Percentiles rank a stretch among this genome's conserved stretches.
Conservation (phyloP, 2,797 vertebrate genomes). For the Pipistrellus kuhlii region DNA sequence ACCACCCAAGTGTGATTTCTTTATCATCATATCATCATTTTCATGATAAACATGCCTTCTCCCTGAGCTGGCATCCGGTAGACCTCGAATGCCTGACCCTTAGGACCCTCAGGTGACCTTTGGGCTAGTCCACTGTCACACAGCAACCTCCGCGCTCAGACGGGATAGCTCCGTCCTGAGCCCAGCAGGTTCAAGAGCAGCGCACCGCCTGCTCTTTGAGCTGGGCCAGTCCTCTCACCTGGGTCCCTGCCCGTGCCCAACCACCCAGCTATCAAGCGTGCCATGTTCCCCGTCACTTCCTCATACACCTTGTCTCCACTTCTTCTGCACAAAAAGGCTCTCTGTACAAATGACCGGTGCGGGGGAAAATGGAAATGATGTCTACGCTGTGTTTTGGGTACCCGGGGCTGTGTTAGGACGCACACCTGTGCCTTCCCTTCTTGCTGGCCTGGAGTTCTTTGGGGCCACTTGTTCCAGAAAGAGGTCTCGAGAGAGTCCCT, state of each 20-base stretch:
- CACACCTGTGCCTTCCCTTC: accelerated
- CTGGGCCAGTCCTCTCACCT: background rate
- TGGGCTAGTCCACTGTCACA: background rate
- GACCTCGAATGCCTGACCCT: background rate
- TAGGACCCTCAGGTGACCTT: background rate
- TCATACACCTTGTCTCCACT: too few species aligned
- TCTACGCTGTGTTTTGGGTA: accelerated
- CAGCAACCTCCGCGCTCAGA: accelerated
- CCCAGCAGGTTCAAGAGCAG: too few species aligned
- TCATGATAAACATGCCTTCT: background rate
- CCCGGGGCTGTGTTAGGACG: accelerated
- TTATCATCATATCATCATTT: background rate
- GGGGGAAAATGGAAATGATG: accelerated
- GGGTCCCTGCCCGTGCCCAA: background rate
- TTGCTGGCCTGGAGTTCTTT: background rate
- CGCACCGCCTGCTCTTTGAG: accelerated
- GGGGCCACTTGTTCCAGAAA: background rate
- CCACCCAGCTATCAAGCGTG: background rate
- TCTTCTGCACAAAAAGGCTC: background rate
- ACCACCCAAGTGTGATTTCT: background rate
- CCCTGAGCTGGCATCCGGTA: background rate
- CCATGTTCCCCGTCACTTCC: background rate
- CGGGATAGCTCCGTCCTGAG: accelerated
- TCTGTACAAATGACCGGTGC: background rate
- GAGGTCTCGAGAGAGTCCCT: background rate